Evolutionary conservation across 1,140 invertebrate species (phyloP), one percentile per base, ranked within the genome.

Genomic region (Belonocnema kinseyi): DNA sequence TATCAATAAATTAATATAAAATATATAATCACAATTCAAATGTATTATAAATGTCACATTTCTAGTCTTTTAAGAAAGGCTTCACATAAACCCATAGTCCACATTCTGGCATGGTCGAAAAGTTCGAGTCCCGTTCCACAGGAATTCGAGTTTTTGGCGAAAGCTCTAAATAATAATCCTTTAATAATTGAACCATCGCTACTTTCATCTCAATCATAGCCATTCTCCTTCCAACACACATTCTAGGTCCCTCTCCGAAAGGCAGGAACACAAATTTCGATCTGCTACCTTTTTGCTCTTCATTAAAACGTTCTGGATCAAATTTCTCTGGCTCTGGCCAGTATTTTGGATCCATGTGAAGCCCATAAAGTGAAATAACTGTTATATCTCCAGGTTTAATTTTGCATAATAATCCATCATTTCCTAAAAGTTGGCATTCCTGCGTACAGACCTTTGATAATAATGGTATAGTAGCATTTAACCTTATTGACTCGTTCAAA

Each of bases 241-340:
- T 90, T 56, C 93, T 82, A 0, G 92, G 92, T 14, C 93, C 93
- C 61, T 86, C 85, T 12, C 92, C 92, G 79, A 93, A 93, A 1
- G 93, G 92, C 66, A 93, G 74, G 82, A 83, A 92, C 12, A 84
- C 75, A 54, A 82, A 91, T n/a, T 82, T 90, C 16, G 82, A 83
- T 54, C 84, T 79, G 1, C 79, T 77, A 0, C 79, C 80, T 61
- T 86, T 89, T 10, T 78, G 72, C 51, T 90, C 87, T 51, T 83
- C 77, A 0, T 14, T 71, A 72, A 88, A 93, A 78, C 93, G 85
- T 54, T 94, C 93, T 0, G 94, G 94, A 73, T 91, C 83, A 78
- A 94, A 94, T 71, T 77, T 82, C 1, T 90, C 80, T 0, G 94
- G 93, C 54, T 93, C 84, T 1, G 90, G 81, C 90, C 90, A 94